These are phyloP conservation scores for Malacoctenus gilli DNA, from an alignment of 2,797 vertebrate species.

Conservation along the genomic window DNA sequence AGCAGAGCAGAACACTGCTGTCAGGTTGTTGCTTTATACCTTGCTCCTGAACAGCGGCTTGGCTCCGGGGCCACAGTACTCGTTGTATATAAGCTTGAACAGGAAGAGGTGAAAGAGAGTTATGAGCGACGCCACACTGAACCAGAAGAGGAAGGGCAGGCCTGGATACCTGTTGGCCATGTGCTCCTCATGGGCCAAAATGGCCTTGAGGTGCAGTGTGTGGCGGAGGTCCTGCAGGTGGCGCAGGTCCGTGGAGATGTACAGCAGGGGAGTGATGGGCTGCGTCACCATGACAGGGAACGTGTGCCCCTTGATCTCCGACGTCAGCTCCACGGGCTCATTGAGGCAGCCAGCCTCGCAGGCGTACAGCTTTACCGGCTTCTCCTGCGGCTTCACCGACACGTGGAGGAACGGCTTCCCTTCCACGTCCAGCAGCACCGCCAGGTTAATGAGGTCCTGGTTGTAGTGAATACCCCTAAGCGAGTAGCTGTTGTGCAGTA, in stretches of 20 bases:
- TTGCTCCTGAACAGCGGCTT: conserved; percentile 98
- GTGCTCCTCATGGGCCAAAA: conserved; percentile 97
- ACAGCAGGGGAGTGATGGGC: conserved; percentile 93
- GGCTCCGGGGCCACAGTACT: conserved; percentile 96
- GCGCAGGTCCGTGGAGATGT: conserved; percentile 93
- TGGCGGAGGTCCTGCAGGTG: conserved; percentile 95
- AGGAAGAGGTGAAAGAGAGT: conserved; percentile 97
- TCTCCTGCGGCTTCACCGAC: conserved; percentile 90
- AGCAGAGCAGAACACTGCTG: conserved; percentile 20
- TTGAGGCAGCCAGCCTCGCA: conserved; percentile 96
- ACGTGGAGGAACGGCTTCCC: conserved; percentile 94
- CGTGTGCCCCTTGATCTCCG: conserved; percentile 87
- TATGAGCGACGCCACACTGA: conserved; percentile 97
- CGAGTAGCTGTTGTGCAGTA: conserved; percentile 96
- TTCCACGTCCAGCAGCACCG: conserved; percentile 87
- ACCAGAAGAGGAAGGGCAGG: conserved; percentile 97
- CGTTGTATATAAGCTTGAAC: conserved; percentile 99
- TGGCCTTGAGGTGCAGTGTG: conserved; percentile 95
- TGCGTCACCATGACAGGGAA: conserved; percentile 97
- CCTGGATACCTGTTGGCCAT: conserved; percentile 97
- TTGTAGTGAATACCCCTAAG: conserved; percentile 94
- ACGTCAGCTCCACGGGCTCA: conserved; percentile 94
- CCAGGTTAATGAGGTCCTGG: conserved; percentile 90
- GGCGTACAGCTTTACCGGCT: conserved; percentile 89
- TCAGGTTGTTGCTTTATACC: conserved; percentile 81